phyloP scores from a whole-genome alignment of 1,140 invertebrate genomes.

The Zaprionus kolodkinae region DNA sequence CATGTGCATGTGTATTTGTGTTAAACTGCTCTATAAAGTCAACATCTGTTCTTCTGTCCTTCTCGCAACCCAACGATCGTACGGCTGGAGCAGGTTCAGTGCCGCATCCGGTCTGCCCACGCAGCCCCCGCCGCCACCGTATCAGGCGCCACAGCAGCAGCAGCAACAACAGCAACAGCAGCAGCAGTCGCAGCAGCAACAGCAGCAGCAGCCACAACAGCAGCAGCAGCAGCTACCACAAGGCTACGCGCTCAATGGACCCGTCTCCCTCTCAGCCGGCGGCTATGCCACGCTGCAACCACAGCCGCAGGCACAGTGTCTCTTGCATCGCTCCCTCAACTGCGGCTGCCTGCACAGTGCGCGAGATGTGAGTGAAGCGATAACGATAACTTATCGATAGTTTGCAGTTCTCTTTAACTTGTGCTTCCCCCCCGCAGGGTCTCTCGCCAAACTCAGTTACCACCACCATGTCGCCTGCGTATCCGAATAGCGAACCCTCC shows the following conservation, averaged over 20 bases:
- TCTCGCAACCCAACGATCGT: constrained; percentile 85
- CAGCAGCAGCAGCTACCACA: constrained; percentile 62
- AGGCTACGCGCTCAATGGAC: constrained; percentile 71
- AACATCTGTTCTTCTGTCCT: constrained; percentile 60
- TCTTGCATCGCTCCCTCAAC: constrained; percentile 87
- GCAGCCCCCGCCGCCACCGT: constrained; percentile 85
- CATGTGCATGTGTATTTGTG: constrained; percentile 19
- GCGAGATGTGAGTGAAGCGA: constrained; percentile 70
- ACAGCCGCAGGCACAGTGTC: constrained; percentile 85
- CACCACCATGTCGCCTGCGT: constrained; percentile 88
- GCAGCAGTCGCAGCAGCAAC: constrained; percentile 85
- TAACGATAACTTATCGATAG: neutral
- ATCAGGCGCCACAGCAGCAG: constrained; percentile 84
- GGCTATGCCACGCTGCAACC: constrained; percentile 68
- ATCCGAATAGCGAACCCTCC: constrained; percentile 87
- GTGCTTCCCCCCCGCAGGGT: constrained; percentile 84
- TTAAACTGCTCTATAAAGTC: constrained; percentile 75
- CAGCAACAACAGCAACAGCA: constrained; percentile 73
- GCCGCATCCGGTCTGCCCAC: constrained; percentile 84
- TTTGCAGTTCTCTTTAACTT: neutral
- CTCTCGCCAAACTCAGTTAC: constrained; percentile 86
- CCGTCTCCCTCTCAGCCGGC: constrained; percentile 27
- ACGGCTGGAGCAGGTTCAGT: constrained; percentile 84
- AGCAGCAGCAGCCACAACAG: constrained; percentile 83
- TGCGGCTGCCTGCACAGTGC: constrained; percentile 86